Base-by-base conservation (phyloP, 2,888 invertebrate genomes). In the Heliconius aoede region DNA sequence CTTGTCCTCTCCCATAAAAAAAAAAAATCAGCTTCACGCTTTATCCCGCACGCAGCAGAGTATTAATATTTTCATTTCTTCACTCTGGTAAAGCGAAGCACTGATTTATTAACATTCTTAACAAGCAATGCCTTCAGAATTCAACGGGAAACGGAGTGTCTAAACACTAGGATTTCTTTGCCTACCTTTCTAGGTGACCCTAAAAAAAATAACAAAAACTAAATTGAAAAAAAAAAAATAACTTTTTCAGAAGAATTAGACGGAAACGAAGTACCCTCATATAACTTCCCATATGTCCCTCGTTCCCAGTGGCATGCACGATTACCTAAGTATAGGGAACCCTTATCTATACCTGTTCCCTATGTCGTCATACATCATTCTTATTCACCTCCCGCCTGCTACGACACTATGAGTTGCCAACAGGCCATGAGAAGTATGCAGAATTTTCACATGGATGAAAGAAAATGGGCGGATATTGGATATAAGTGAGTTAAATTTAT, bases 311-410 rank as follows among this genome's bases (percentile, higher is more conserved):
- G 97, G 97, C 89, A 93, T 0, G 97, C 96, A 0, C 89, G 95
- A 65, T 83, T 89, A 1, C 90, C 96, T 0, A 95, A 90, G 74
- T 79, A 88, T 30, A 89, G 88, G 32, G 88, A 89, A 58, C 86
- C 90, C 3, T 94, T 96, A 81, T 26, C 82, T 4, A 95, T 93
- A 9, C 96, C 96, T 0, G 95, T 96, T 1, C 95, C 96, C 0
- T 96, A 93, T 84, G 96, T 97, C 64, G 96, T 97, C 73, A 96
- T 97, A 79, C 97, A 97, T 86, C 97, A 97, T 88, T 96, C 96
- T 0, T 96, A 95, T 84, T 86, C 85, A 64, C 96, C 96, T 0
- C 85, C 88, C 3, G 96, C 95, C n/a, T 96, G 96, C 85, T 87
- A 88, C 76, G 92, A 88, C 7, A 85, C 87, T 2, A 85, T 85